A percentile compares a stretch with the other conserved stretches of the same genome.
Evolutionary conservation across 2,888 invertebrate genomes (phyloP).

Genomic region (Cryptops parisi): DNA sequence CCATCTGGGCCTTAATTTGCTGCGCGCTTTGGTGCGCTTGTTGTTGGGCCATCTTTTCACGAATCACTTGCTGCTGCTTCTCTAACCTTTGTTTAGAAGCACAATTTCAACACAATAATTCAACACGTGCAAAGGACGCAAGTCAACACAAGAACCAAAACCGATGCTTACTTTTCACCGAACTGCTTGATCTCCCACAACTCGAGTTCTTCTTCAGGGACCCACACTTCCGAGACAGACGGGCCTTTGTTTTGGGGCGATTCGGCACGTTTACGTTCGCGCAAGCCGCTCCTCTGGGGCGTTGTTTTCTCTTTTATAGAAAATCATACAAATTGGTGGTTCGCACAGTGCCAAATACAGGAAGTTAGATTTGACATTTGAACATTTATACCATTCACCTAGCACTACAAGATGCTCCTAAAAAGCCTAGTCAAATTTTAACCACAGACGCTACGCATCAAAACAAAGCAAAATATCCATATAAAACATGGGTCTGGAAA

Average conservation of each 20-base stretch:
- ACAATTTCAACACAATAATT: not conserved
- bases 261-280: conserved; percentile 84
- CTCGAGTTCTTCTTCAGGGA: conserved; percentile 87
- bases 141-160: too few relatives aligned
- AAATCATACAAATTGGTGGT: too few relatives aligned
- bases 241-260: conserved; percentile 89
- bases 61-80: conserved; percentile 28
- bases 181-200: conserved; percentile 93
- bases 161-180: conserved; percentile 54
- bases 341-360: too few relatives aligned
- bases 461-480: too few relatives aligned
- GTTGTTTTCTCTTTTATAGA: conserved; percentile 95
- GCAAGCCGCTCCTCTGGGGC: conserved; percentile 69
- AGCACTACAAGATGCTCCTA: too few relatives aligned
- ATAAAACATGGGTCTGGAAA: too few relatives aligned
- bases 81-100: conserved; percentile 25
- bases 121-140: not conserved
- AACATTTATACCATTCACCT: too few relatives aligned
- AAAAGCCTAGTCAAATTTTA: too few relatives aligned
- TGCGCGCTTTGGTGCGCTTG: conserved; percentile 20
- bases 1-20: conserved; percentile 58
- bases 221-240: conserved; percentile 89
- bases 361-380: too few relatives aligned
- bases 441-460: too few relatives aligned
- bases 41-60: conserved; percentile 30